Percentiles rank a stretch among this genome's conserved stretches.
phyloP scores from a whole-genome alignment of 2,888 invertebrate genomes.

The Serrognathus titanus region DNA sequence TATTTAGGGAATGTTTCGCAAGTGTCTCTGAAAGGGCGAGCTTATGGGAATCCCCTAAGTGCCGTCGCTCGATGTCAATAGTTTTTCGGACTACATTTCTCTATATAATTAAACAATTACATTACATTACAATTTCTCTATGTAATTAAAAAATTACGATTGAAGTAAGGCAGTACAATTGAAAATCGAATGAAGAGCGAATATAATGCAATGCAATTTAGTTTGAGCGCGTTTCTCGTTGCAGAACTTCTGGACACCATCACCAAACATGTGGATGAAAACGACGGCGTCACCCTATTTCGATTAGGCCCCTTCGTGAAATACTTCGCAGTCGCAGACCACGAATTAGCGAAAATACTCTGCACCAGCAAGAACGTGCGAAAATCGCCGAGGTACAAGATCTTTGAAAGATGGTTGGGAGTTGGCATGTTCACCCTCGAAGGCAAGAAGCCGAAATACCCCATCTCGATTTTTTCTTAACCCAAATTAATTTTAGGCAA shows the following conservation, averaged over 20 bases:
- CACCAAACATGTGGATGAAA: slow-evolving; percentile 17
- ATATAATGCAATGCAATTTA: too few species aligned
- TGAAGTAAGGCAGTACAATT: too few species aligned
- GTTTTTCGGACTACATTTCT: too few species aligned
- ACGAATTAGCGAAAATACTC: slow-evolving; percentile 24
- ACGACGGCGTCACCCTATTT: slow-evolving; percentile 20
- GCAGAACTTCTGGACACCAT: slow-evolving; percentile 6
- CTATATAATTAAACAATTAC: too few species aligned
- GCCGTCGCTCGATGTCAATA: too few species aligned
- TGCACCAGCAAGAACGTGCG: slow-evolving; percentile 31
- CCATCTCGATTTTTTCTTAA: neutral
- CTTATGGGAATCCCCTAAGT: too few species aligned
- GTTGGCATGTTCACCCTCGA: slow-evolving; percentile 34
- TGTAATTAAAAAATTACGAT: too few species aligned
- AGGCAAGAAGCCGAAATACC: slow-evolving; percentile 20
- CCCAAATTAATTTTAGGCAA: slow-evolving; percentile 39
- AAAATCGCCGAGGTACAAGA: slow-evolving; percentile 33
- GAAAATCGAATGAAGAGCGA: too few species aligned
- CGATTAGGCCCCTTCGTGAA: slow-evolving; percentile 18
- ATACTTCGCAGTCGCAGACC: slow-evolving; percentile 22
- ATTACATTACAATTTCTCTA: too few species aligned
- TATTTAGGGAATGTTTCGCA: too few species aligned
- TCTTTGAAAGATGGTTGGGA: slow-evolving; percentile 36
- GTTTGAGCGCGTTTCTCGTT: too few species aligned
- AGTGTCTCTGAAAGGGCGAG: too few species aligned